Evolutionary conservation across 2,797 vertebrate species (phyloP), one percentile per base, ranked within the genome.

Genomic region (Falco naumanni): DNA sequence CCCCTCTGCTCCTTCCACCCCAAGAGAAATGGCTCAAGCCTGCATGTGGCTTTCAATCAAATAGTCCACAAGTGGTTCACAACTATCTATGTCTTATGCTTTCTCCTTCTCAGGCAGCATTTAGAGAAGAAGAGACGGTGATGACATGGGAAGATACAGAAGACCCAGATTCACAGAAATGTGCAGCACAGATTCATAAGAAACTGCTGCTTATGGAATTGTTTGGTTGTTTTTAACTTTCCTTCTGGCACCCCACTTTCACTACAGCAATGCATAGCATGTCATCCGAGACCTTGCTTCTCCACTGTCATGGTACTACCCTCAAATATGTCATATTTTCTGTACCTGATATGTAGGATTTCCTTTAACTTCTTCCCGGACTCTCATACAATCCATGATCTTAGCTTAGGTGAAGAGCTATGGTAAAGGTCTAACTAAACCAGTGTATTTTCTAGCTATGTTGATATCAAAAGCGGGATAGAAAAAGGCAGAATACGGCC

Each of bases 1-100:
- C 10, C 13, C 25, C 5, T 60, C 29, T 48, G 7, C 53, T 53
- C 16, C 9, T 18, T 28, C 5, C 14, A 2, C 0, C 6, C 2
- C 0, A 1, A 59, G 21, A 43, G 37, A 74, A 78, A 74, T 16
- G 19, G 16, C 24, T 69, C 24, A 78, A 69, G 20, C 65, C 37
- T 65, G 47, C n/a, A 43, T 5, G 7, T 34, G 45, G 18, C 50
- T 88, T 74, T 64, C 61, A 88, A 81, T 51, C 34, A 64, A 61
- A 56, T 13, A 37, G 47, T 68, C 34, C 9, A 56, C 13, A 78
- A 59, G 34, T 45, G 22, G 26, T 56, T 85, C 50, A 78, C 63
- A 82, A 70, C 2, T 11, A 76, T 51, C 18, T 53, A 11, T 10
- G 47, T 65, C 25, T 79, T 70, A 43, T 11, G 24, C 28, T 83